Evolutionary conservation across 2,113 vertebrate genomes (phyloP), one percentile per base, ranked within the genome.

Genomic region (Hymenochirus boettgeri): DNA sequence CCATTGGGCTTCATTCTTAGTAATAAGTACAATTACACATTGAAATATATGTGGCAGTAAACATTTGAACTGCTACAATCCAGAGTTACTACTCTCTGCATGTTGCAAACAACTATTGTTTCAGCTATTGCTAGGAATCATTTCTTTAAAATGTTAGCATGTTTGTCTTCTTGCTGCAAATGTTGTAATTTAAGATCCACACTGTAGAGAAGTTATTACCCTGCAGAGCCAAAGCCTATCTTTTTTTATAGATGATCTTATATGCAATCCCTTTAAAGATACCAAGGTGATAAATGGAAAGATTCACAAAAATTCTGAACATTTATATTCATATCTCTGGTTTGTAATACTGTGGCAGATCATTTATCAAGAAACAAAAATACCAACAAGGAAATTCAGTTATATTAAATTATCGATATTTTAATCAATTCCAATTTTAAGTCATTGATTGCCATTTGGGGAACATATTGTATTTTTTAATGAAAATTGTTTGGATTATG

Each of bases 121-220:
- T 4, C 31, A 18, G n/a, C 54, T 7, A 31, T 35, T 31, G 4
- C 27, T 11, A 11, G 26, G 54, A 13, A 21, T 35, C 19, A 19
- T 57, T 18, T 57, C 31, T 21, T 35, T 35, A 35, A 29, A n/a
- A 22, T 21, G 22, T 12, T 33, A 35, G 4, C 18, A 12, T 21
- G n/a, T 57, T 57, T 9, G 37, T 35, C 27, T 19, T 57, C 37
- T 12, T 17, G 18, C 54, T 35, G 1, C 29, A 33, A 57, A 57
- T 35, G 27, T 8, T 57, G 27, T 17, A 57, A 35, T 37, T 35
- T 57, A 33, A 33, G 29, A 57, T 57, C 54, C 17, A 18, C 11
- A 24, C 11, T 22, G 54, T 22, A 57, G 37, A 57, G 35, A 35
- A 33, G 12, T 35, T 19, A 57, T 22, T 57, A 3, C 37, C 31